phyloP scores from a whole-genome alignment of 2,113 vertebrate species.

The Aramus guarauna region DNA sequence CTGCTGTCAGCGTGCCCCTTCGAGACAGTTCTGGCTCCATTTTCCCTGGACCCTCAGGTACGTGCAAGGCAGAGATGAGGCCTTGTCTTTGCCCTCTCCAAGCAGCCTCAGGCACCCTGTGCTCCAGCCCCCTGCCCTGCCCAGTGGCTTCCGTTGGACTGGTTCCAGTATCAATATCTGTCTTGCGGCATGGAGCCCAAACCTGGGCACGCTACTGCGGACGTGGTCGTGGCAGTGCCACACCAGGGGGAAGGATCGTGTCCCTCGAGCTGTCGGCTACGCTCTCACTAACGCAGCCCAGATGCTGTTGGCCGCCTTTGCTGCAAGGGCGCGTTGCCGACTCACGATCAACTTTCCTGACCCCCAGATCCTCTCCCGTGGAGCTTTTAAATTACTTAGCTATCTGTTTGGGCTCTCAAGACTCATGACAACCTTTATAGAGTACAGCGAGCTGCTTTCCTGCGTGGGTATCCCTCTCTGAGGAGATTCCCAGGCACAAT shows the following conservation, averaged over 20 bases:
- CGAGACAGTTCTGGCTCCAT: not conserved
- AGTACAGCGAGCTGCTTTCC: not conserved
- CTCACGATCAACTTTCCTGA: not conserved
- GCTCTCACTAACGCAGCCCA: not conserved
- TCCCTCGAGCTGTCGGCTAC: not conserved
- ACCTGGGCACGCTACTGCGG: not conserved
- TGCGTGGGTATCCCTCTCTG: not conserved
- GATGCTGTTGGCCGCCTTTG: not conserved
- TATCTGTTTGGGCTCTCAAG: not conserved
- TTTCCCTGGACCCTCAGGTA: not conserved
- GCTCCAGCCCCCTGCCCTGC: not conserved
- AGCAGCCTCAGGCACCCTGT: not conserved
- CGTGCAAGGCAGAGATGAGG: not conserved
- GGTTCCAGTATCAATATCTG: not conserved
- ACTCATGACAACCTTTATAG: not conserved
- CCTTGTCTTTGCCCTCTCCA: not conserved
- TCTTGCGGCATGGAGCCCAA: not conserved
- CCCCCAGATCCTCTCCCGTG: not conserved
- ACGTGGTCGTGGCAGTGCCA: accelerated
- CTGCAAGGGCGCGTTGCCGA: not conserved
- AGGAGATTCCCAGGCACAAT: not conserved
- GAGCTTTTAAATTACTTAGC: not conserved
- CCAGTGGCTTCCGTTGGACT: no score
- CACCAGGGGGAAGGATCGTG: accelerated
- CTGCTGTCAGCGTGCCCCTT: not conserved